Evolutionary conservation across 2,797 vertebrate species (phyloP).

Genomic region (Tachyglossus aculeatus): DNA sequence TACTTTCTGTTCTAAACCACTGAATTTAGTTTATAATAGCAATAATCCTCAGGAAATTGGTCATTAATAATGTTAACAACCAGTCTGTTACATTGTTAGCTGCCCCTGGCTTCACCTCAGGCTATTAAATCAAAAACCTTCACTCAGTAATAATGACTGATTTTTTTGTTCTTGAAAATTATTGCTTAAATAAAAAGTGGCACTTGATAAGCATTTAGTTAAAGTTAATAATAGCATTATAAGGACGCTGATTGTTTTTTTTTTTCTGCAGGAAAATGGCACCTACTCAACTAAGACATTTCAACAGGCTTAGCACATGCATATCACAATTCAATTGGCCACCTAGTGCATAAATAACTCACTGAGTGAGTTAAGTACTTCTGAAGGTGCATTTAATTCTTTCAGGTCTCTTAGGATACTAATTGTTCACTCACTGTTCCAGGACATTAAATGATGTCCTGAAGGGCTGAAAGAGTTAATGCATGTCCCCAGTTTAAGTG

Average conservation of each 20-base stretch:
- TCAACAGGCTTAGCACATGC: constrained; percentile 9
- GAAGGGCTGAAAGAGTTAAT: too few species aligned
- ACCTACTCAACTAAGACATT: constrained; percentile 17
- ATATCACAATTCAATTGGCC: background rate
- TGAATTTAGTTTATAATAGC: constrained; percentile 40
- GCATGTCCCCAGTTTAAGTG: too few species aligned
- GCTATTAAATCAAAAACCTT: constrained; percentile 34
- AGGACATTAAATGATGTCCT: too few species aligned
- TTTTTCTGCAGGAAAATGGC: constrained; percentile 28
- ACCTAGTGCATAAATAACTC: too few species aligned
- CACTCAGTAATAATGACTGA: constrained; percentile 41
- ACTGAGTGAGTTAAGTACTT: too few species aligned
- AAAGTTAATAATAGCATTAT: constrained; percentile 33
- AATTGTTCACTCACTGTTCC: too few species aligned
- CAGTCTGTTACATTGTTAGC: constrained; percentile 34
- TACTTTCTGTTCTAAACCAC: constrained; percentile 27
- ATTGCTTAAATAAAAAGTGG: constrained; percentile 40
- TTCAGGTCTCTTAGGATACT: too few species aligned
- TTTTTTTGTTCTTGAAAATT: background rate
- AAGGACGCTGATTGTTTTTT: constrained; percentile 23
- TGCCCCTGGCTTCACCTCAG: constrained; percentile 42
- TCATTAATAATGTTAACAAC: constrained; percentile 50
- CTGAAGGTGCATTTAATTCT: too few species aligned
- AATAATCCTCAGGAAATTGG: constrained; percentile 36
- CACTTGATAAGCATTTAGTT: constrained; percentile 43